Percentiles rank a stretch among this genome's conserved stretches.
These are phyloP conservation scores for Leptopilina drosophilae DNA, from an alignment of 2,888 invertebrate genomes.

Conservation along the genomic window DNA sequence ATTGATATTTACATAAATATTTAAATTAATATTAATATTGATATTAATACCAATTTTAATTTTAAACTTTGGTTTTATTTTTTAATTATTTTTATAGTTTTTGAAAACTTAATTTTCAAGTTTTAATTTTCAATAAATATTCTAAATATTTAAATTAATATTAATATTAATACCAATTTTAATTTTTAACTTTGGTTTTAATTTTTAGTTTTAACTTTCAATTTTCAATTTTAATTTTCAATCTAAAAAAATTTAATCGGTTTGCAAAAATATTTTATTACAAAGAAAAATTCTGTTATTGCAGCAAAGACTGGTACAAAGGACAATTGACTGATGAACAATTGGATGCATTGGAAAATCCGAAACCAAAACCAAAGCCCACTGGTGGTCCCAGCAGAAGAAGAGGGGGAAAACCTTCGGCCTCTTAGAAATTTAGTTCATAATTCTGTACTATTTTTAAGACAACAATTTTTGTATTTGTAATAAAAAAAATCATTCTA, in stretches of 20 bases:
- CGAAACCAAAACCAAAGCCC: conserved; percentile 82
- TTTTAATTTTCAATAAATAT: no score
- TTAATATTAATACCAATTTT: no score
- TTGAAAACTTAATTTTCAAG: not conserved
- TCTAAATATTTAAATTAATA: no score
- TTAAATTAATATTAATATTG: no score
- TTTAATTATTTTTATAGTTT: not conserved
- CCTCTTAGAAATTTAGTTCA: conserved; percentile 1
- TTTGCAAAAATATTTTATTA: no score
- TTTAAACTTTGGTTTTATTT: not conserved
- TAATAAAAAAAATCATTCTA: conserved; percentile 1
- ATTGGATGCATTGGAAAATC: conserved; percentile 88
- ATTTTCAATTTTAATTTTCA: not conserved
- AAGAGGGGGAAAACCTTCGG: conserved; percentile 74
- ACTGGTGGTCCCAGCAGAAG: conserved; percentile 78
- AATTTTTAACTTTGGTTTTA: no score
- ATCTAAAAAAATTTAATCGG: not conserved
- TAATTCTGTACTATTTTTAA: conserved; percentile 7
- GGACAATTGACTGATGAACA: conserved; percentile 89
- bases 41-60: no score
- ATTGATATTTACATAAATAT: no score
- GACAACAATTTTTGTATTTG: not conserved
- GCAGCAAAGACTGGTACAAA: conserved; percentile 94
- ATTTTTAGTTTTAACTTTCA: not conserved
- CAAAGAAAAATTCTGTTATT: conserved; percentile 58